phyloP scores from a whole-genome alignment of 1,140 invertebrate species.

The Psix sp. region DNA sequence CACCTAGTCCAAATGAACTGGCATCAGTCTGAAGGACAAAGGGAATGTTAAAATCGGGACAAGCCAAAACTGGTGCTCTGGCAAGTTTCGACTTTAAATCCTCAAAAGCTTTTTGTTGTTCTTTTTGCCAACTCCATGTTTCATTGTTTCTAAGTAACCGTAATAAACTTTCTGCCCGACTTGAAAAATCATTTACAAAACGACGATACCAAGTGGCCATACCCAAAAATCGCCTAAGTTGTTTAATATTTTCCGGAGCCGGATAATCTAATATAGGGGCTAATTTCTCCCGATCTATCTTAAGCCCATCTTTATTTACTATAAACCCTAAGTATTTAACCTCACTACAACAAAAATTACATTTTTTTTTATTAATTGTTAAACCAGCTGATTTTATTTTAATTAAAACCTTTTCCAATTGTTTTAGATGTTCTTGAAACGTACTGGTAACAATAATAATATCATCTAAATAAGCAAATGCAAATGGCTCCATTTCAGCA shows the following conservation, averaged over 20 bases:
- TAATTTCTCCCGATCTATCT: neutral
- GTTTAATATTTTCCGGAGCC: neutral
- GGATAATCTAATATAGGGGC: neutral
- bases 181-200: too few relatives aligned
- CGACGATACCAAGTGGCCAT: too few relatives aligned
- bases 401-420: neutral
- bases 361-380: slow-evolving; percentile 5
- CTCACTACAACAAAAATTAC: neutral
- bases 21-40: too few relatives aligned
- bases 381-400: neutral
- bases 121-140: too few relatives aligned
- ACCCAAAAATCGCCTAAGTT: too few relatives aligned
- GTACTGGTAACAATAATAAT: neutral
- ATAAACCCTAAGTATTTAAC: neutral
- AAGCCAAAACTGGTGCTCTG: too few relatives aligned
- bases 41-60: too few relatives aligned
- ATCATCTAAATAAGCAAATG: slow-evolving; percentile 1
- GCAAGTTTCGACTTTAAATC: too few relatives aligned
- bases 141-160: too few relatives aligned
- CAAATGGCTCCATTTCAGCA: neutral
- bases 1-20: too few relatives aligned
- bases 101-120: too few relatives aligned
- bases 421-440: neutral
- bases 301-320: neutral
- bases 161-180: too few relatives aligned